A percentile compares a stretch with the other conserved stretches of the same genome.
Conservation (phyloP, 1,140 invertebrate species). For the Halesus radiatus region DNA sequence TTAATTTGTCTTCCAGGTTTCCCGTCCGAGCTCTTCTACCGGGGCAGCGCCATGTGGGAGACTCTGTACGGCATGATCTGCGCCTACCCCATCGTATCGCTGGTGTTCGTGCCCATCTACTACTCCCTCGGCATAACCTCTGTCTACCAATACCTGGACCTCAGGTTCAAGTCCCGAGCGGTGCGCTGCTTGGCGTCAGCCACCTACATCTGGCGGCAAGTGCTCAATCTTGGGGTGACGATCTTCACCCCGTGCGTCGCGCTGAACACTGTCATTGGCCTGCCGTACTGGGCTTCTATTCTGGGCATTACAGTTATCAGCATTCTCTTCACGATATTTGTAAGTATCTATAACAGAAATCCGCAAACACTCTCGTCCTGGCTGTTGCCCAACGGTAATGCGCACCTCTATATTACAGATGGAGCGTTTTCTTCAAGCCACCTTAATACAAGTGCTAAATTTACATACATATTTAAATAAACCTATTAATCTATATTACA, state of each 20-base stretch:
- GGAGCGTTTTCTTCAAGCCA: no score
- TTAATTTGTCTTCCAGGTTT: conserved; percentile 74
- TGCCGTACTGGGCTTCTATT: conserved; percentile 87
- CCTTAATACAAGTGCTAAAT: no score
- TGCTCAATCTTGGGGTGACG: conserved; percentile 86
- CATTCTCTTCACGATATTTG: conserved; percentile 82
- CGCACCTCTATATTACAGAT: no score
- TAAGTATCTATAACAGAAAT: no score
- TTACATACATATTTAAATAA: no score
- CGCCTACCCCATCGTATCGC: conserved; percentile 86
- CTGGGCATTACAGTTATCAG: conserved; percentile 80
- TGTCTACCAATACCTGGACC: conserved; percentile 88
- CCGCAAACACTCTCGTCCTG: no score
- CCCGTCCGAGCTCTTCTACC: conserved; percentile 85
- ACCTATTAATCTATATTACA: no score
- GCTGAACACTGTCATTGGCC: conserved; percentile 82
- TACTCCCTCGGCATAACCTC: conserved; percentile 86
- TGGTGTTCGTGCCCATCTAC: conserved; percentile 87
- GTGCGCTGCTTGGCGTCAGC: conserved; percentile 84
- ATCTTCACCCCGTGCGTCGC: conserved; percentile 88
- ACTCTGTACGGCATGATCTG: conserved; percentile 85
- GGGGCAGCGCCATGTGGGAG: conserved; percentile 88
- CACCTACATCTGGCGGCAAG: conserved; percentile 83
- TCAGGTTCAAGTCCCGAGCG: conserved; percentile 83
- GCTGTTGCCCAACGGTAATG: no score